phyloP scores from a whole-genome alignment of 2,888 invertebrate genomes.

The Luperina nickerlii region DNA sequence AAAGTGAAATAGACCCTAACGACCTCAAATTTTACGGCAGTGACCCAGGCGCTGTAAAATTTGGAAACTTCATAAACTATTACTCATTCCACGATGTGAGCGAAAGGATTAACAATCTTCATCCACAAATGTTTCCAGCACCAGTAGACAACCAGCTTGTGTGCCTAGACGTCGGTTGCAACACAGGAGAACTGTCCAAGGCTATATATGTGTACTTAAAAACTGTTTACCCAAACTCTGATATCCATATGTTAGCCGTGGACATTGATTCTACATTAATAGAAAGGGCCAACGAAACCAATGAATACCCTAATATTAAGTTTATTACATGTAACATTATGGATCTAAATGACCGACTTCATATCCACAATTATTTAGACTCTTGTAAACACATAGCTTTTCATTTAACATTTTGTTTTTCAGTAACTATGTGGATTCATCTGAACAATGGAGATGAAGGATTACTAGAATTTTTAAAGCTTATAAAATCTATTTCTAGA shows the following conservation, averaged over 20 bases:
- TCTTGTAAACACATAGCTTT: constrained; percentile 86
- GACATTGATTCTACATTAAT: constrained; percentile 94
- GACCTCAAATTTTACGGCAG: constrained; percentile 86
- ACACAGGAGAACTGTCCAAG: constrained; percentile 94
- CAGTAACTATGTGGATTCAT: constrained; percentile 97
- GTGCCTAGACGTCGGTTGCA: constrained; percentile 94
- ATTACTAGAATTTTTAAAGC: constrained; percentile 91
- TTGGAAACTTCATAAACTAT: constrained; percentile 97
- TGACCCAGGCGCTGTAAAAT: constrained; percentile 94
- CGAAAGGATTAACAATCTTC: constrained; percentile 92
- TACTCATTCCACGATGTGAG: constrained; percentile 94
- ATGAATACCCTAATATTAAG: constrained; percentile 83
- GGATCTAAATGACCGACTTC: constrained; percentile 75
- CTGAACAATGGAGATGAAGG: constrained; percentile 95
- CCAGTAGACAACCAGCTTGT: constrained; percentile 75
- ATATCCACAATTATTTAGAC: constrained; percentile 87
- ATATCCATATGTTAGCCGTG: constrained; percentile 91
- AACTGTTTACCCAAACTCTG: constrained; percentile 77
- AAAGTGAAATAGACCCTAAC: constrained; percentile 59
- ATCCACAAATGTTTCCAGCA: constrained; percentile 80
- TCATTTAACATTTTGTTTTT: constrained; percentile 94
- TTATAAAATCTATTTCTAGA: constrained; percentile 88
- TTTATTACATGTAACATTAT: constrained; percentile 92
- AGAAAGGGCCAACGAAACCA: constrained; percentile 91
- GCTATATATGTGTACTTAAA: constrained; percentile 89